Conservation (phyloP, 2,888 invertebrate genomes). For the Polyploca ridens region DNA sequence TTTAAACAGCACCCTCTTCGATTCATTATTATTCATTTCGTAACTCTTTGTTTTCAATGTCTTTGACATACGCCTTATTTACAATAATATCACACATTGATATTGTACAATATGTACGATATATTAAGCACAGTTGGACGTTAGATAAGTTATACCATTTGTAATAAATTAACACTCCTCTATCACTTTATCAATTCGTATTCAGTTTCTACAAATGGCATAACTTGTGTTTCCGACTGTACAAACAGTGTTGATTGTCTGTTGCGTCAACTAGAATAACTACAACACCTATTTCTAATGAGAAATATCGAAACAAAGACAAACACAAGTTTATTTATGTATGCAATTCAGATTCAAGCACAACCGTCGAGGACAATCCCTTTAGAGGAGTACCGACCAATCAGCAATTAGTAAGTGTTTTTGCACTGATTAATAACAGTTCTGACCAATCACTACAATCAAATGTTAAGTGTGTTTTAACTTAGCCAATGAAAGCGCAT, state of each 20-base stretch:
- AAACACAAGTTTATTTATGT: background rate
- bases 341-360: background rate
- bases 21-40: conserved; percentile 40
- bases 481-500: no score
- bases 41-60: conserved; percentile 44
- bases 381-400: no score
- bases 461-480: no score
- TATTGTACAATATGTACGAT: conserved; percentile 55
- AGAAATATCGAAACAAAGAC: background rate
- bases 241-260: conserved; percentile 2
- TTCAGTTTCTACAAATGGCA: background rate
- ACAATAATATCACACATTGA: conserved; percentile 73
- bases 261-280: background rate
- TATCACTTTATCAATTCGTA: background rate
- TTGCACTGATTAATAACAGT: no score
- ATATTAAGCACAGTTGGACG: conserved; percentile 8
- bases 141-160: conserved; percentile 2
- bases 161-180: background rate
- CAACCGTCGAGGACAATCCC: no score
- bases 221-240: conserved; percentile 5
- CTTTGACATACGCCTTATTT: conserved; percentile 63
- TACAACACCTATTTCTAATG: background rate
- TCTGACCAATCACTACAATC: no score
- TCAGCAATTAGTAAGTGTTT: no score
- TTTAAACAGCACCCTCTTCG: conserved; percentile 46